Percentiles rank a stretch among this genome's conserved stretches.
These are phyloP conservation scores for Microctenopoma lineatum DNA, from an alignment of 2,797 vertebrate species.

Conservation along the genomic window DNA sequence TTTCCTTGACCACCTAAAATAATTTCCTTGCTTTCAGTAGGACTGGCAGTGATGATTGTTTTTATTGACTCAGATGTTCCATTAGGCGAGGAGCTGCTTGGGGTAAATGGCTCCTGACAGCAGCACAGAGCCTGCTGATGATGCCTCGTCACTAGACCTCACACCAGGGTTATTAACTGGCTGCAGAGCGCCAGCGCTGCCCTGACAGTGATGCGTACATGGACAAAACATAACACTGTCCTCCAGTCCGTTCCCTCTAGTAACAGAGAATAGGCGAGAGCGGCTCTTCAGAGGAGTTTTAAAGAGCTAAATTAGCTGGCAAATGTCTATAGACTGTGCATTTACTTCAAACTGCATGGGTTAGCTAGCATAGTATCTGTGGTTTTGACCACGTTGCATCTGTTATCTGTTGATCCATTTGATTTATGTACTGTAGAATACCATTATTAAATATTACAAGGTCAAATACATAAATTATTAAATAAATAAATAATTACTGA, in stretches of 20 bases:
- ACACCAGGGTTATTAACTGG: slow-evolving; percentile 80
- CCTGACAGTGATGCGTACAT: slow-evolving; percentile 69
- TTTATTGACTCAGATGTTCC: slow-evolving; percentile 86
- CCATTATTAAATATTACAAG: not conserved
- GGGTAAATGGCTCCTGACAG: slow-evolving; percentile 82
- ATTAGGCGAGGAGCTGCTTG: slow-evolving; percentile 78
- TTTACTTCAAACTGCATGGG: not conserved
- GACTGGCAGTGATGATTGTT: slow-evolving; percentile 83
- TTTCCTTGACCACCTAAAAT: slow-evolving; percentile 80
- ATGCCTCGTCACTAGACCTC: slow-evolving; percentile 77
- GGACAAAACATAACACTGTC: slow-evolving; percentile 59
- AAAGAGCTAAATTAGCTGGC: slow-evolving; percentile 38
- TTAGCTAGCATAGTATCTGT: not conserved
- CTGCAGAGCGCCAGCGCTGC: slow-evolving; percentile 57
- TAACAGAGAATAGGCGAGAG: slow-evolving; percentile 24
- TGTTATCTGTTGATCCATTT: not conserved
- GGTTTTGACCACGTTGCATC: not conserved
- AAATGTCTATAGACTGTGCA: not conserved
- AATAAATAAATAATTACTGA: not conserved
- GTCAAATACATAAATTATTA: too few relatives aligned
- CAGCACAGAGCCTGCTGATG: slow-evolving; percentile 74
- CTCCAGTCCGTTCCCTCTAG: slow-evolving; percentile 20
- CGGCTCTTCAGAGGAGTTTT: slow-evolving; percentile 48
- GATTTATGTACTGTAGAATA: not conserved
- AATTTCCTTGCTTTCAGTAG: slow-evolving; percentile 80